These are phyloP conservation scores for Chaenogobius annularis DNA, from an alignment of 2,113 vertebrate genomes.

Conservation along the genomic window DNA sequence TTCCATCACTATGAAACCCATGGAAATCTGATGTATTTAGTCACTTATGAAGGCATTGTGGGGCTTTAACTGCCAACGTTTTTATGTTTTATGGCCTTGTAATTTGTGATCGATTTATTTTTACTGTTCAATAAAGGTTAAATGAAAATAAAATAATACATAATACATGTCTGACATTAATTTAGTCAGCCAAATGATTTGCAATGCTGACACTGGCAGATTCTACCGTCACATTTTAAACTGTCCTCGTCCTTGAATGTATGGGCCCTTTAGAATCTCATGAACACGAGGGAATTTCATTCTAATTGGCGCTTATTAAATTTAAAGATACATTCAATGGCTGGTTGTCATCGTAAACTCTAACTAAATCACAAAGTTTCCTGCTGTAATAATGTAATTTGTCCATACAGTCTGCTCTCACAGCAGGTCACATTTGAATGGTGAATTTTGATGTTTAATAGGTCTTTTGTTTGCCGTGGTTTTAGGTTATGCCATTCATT, in stretches of 20 bases:
- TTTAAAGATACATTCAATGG: neutral
- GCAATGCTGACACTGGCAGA: neutral
- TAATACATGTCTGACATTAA: neutral
- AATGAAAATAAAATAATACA: neutral
- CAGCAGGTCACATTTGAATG: slow-evolving; percentile 12
- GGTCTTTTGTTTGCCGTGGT: slow-evolving; percentile 14
- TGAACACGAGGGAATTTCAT: neutral
- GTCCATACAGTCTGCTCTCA: neutral
- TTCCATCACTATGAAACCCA: neutral
- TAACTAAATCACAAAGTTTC: neutral
- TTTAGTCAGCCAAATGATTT: neutral
- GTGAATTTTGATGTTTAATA: slow-evolving; percentile 22
- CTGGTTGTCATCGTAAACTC: neutral
- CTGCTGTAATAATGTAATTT: slow-evolving; percentile 16
- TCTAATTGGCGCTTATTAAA: neutral
- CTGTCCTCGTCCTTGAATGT: neutral
- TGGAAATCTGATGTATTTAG: neutral
- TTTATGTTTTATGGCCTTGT: neutral
- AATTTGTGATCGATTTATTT: neutral
- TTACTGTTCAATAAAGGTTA: neutral
- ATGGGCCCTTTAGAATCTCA: neutral
- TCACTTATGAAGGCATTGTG: neutral
- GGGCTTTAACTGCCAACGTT: neutral
- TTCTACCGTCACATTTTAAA: neutral
- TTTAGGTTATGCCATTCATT: neutral